Evolutionary conservation across 2,797 vertebrate genomes (phyloP).

Genomic region (Argyrosomus regius): DNA sequence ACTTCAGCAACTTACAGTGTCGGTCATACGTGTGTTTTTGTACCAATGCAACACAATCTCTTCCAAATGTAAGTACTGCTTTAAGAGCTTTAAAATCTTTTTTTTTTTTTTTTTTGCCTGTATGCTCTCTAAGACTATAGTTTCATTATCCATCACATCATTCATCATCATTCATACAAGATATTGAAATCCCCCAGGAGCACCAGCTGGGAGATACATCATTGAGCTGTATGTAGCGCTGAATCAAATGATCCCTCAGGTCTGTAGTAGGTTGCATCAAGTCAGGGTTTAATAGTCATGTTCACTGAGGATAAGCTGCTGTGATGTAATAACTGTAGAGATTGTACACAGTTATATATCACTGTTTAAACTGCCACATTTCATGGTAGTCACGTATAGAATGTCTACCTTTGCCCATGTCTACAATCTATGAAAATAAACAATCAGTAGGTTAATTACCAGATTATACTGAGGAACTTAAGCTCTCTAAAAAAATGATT

Average conservation of each 20-base stretch:
- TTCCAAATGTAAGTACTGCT: constrained; percentile 34
- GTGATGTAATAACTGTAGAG: constrained; percentile 64
- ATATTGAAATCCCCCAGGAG: constrained; percentile 16
- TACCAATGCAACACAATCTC: not conserved
- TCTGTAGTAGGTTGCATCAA: constrained; percentile 48
- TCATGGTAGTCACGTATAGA: constrained; percentile 2
- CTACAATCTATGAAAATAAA: not conserved
- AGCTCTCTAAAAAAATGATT: not conserved
- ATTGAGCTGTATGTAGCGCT: constrained; percentile 31
- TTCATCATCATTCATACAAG: constrained; percentile 2
- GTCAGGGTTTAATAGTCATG: constrained; percentile 53
- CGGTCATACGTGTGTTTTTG: not conserved
- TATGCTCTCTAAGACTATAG: constrained; percentile 4
- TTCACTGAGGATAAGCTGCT: constrained; percentile 59
- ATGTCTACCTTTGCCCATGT: not conserved
- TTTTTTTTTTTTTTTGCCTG: not conserved
- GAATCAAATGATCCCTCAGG: constrained; percentile 57
- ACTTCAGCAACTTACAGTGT: constrained; percentile 19
- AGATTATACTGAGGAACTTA: not conserved
- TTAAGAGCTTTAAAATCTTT: not conserved
- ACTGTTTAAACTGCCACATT: constrained; percentile 24
- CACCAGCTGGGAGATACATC: constrained; percentile 58
- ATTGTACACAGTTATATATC: constrained; percentile 16
- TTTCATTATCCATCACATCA: constrained; percentile 29
- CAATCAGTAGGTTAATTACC: not conserved